phyloP scores from a whole-genome alignment of 2,113 vertebrate species.

The Hemibates koningsi region DNA sequence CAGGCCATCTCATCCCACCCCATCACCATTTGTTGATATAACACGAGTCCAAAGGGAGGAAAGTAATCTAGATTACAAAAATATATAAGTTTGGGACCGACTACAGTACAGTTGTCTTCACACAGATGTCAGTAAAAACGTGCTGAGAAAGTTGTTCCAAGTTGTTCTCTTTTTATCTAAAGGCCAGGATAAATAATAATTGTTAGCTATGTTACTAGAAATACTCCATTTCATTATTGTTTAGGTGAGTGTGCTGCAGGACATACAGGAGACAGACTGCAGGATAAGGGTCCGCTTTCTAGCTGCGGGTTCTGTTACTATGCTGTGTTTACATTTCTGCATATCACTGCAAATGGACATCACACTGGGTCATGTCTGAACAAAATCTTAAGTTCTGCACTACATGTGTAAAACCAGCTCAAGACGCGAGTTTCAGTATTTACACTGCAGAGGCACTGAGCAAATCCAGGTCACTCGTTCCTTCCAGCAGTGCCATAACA shows the following conservation, averaged over 20 bases:
- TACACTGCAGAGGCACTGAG: not conserved
- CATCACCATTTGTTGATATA: not conserved
- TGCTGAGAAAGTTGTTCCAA: not conserved
- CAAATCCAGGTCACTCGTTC: slow-evolving; percentile 3
- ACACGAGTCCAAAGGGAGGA: not conserved
- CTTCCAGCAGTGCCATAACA: slow-evolving; percentile 2
- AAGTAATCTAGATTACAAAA: not conserved
- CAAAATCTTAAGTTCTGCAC: not conserved
- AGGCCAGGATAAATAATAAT: not conserved
- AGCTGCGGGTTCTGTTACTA: not conserved
- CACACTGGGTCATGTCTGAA: not conserved
- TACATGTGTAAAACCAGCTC: not conserved
- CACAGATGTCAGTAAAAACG: not conserved
- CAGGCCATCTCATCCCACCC: not conserved
- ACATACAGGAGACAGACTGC: not conserved
- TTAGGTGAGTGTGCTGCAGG: not conserved
- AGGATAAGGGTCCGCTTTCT: not conserved
- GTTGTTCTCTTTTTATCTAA: not conserved
- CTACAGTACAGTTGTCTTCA: not conserved
- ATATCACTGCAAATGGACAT: not conserved
- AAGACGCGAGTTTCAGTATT: not conserved
- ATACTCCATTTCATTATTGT: not conserved
- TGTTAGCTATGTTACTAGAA: not conserved
- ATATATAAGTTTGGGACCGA: not conserved
- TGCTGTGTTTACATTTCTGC: not conserved